Evolutionary conservation across 2,797 vertebrate genomes (phyloP), one percentile per base, ranked within the genome.

Genomic region (Channallabes apus): DNA sequence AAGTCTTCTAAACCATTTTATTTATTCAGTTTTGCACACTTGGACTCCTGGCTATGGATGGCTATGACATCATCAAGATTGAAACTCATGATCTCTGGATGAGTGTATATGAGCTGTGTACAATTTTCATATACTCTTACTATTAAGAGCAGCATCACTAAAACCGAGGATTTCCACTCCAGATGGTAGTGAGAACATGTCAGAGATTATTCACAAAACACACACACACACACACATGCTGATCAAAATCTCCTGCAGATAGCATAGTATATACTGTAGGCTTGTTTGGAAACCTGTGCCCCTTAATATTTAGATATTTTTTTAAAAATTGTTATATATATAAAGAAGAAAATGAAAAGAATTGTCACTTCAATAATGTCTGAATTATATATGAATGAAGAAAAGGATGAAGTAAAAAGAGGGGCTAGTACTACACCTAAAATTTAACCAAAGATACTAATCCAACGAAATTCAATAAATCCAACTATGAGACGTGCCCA

Each of bases 171-270:
- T 62, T 87, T 82, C 27, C 82, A 20, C 67, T 64, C 68, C 86
- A 87, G 85, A 89, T 89, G 85, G 72, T 71, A 69, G 71, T 38
- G 67, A 80, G 73, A 86, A 46, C 62, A 72, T 67, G 22, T 67
- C 27, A 69, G 73, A 82, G 86, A 88, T 88, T 86, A 89, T 68
- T 84, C 72, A 38, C 61, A 62, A 41, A 15, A 72, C 68, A 71
- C 35, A 80, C 65, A 64, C 61, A 82, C n/a, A 72, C 20, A 73
- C 24, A 54, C n/a, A 59, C 11, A 80, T 5, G 15, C 35, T 86
- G 67, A 87, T 80, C 78, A 80, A 73, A 81, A 82, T n/a, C 59
- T 84, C 14, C 12, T 72, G 71, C 46, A 54, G 7, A 75, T 51
- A 75, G 24, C 12, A 67, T 80, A 65, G 20, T 3, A n/a, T 38